Percentiles rank a stretch among this genome's conserved stretches.
phyloP scores from a whole-genome alignment of 1,140 invertebrate species.

The Polypedilum pembai region DNA sequence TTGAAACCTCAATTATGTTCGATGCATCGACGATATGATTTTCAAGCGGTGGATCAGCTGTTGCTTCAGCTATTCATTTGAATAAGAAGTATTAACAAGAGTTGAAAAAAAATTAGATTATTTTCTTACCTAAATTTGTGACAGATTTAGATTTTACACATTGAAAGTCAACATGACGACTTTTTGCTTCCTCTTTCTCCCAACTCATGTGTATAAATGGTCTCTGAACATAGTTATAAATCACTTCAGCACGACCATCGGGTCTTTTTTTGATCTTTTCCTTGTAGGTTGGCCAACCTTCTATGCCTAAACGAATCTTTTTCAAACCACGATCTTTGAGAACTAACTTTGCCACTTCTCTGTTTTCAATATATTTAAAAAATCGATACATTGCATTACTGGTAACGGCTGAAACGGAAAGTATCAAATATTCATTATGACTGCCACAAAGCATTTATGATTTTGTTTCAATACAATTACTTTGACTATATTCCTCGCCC shows the following conservation, averaged over 20 bases:
- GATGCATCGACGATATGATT: background rate
- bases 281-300: constrained; percentile 98
- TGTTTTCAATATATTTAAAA: constrained; percentile 99
- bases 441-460: constrained; percentile 27
- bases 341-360: constrained; percentile 97
- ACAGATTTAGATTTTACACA: constrained; percentile 93
- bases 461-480: constrained; percentile 45
- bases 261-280: constrained; percentile 91
- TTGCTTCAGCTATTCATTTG: constrained; percentile 59
- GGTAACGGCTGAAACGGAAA: constrained; percentile 51
- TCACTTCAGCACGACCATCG: constrained; percentile 87
- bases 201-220: constrained; percentile 99
- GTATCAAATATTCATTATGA: background rate
- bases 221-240: constrained; percentile 99
- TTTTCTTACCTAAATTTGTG: constrained; percentile 59
- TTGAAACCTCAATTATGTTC: background rate
- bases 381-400: constrained; percentile 93
- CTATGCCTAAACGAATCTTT: constrained; percentile 98
- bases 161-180: constrained; percentile 97
- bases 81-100: no score
- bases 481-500: constrained; percentile 97
- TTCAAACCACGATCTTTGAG: constrained; percentile 97
- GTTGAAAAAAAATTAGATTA: no score
- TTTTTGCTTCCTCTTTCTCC: constrained; percentile 99
- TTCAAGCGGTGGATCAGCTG: constrained; percentile 73